Conservation (phyloP, 2,888 invertebrate genomes). For the Brenthis ino region DNA sequence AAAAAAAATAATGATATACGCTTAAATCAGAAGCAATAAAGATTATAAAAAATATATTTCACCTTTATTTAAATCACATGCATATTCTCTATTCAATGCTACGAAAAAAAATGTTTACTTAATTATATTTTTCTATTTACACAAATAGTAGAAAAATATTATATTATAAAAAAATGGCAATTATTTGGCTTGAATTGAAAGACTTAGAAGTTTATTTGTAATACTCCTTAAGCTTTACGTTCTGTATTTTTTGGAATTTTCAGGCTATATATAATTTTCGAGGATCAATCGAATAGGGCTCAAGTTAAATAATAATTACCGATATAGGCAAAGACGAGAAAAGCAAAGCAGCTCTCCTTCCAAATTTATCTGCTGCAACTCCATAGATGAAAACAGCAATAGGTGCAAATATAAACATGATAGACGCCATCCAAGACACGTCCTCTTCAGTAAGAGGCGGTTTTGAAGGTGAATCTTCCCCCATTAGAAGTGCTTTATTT, state of each 20-base stretch:
- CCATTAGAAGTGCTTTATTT: constrained; percentile 73
- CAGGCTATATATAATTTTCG: no score
- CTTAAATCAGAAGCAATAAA: no score
- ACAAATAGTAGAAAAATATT: neutral
- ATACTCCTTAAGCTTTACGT: no score
- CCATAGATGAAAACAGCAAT: constrained; percentile 81
- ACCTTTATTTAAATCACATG: no score
- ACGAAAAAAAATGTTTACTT: no score
- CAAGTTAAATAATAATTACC: constrained; percentile 50
- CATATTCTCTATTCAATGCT: no score
- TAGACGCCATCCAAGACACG: constrained; percentile 82
- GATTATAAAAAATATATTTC: no score
- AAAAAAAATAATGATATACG: no score
- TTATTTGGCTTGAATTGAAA: neutral
- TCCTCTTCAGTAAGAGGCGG: constrained; percentile 67
- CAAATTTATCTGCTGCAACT: constrained; percentile 73
- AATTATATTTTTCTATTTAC: no score
- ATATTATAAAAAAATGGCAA: neutral
- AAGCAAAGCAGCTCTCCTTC: constrained; percentile 74
- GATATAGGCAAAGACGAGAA: constrained; percentile 66
- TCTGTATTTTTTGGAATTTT: no score
- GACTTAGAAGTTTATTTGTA: neutral
- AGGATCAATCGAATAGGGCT: neutral
- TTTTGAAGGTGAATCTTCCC: constrained; percentile 62
- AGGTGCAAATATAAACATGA: constrained; percentile 81